These are phyloP conservation scores for Zaprionus lachaisei DNA, from an alignment of 1,140 invertebrate genomes.

Conservation along the genomic window DNA sequence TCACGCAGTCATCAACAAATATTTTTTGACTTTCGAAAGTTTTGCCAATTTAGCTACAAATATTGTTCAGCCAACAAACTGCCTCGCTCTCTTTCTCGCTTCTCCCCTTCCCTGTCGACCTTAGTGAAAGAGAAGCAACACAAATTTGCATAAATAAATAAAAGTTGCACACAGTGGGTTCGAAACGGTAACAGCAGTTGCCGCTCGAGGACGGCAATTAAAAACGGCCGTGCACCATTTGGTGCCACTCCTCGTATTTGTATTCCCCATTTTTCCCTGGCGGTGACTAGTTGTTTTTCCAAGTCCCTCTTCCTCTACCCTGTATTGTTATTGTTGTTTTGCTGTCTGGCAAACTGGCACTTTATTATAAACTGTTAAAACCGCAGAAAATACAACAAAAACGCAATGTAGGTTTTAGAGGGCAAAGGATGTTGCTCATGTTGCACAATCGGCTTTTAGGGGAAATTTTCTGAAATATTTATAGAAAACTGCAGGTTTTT, in stretches of 20 bases:
- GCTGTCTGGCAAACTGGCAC: slow-evolving; percentile 57
- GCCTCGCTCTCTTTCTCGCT: not conserved
- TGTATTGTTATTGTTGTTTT: slow-evolving; percentile 48
- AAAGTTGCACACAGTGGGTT: slow-evolving; percentile 63
- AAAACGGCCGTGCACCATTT: slow-evolving; percentile 62
- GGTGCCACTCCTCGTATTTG: slow-evolving; percentile 30
- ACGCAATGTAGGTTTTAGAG: not conserved
- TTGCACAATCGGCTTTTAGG: not conserved
- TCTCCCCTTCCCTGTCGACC: not conserved
- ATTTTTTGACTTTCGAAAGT: slow-evolving; percentile 39
- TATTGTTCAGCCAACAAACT: slow-evolving; percentile 38
- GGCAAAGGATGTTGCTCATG: not conserved
- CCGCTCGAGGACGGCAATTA: slow-evolving; percentile 69
- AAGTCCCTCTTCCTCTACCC: not conserved
- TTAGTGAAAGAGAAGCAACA: slow-evolving; percentile 22
- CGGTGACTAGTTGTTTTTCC: slow-evolving; percentile 16
- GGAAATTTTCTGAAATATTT: not conserved
- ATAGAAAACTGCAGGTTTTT: not conserved
- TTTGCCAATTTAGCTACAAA: slow-evolving; percentile 72
- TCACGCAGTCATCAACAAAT: slow-evolving; percentile 48
- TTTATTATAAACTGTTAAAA: slow-evolving; percentile 74
- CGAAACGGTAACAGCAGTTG: slow-evolving; percentile 72
- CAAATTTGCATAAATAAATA: slow-evolving; percentile 80
- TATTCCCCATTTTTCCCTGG: slow-evolving; percentile 24
- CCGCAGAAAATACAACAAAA: slow-evolving; percentile 63